Percentiles rank a stretch among this genome's conserved stretches.
Conservation (phyloP, 2,888 invertebrate species). For the Parnassius mnemosyne region DNA sequence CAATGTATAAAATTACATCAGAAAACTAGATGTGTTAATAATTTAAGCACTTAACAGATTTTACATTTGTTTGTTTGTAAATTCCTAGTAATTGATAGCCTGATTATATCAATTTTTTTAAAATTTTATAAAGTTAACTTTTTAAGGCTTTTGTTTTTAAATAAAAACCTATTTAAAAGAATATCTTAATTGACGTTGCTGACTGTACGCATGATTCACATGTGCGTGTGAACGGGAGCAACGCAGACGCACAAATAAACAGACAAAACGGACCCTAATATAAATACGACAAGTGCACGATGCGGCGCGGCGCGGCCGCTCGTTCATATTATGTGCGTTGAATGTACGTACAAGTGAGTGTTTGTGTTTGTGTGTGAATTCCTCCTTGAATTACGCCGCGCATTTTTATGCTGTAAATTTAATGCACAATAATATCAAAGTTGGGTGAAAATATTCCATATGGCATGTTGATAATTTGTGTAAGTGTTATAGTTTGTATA, state of each 20-base stretch:
- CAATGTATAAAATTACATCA: too few species aligned
- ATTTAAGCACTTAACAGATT: too few species aligned
- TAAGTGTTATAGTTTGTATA: too few species aligned
- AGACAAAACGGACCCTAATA: conserved; percentile 32
- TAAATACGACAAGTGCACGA: conserved; percentile 30
- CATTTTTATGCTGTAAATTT: background rate
- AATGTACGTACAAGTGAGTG: background rate
- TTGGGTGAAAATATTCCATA: too few species aligned
- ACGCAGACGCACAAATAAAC: conserved; percentile 50
- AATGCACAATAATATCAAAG: too few species aligned
- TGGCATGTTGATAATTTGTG: too few species aligned
- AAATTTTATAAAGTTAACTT: too few species aligned
- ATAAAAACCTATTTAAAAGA: background rate
- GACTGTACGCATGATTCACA: conserved; percentile 37
- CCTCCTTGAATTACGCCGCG: conserved; percentile 6
- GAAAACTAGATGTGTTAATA: too few species aligned
- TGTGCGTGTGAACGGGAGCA: conserved; percentile 54
- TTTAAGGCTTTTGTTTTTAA: too few species aligned
- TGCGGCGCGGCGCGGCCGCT: conserved; percentile 3
- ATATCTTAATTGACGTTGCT: conserved; percentile 34
- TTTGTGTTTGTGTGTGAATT: conserved; percentile 4
- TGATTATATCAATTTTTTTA: too few species aligned
- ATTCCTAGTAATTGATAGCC: too few species aligned
- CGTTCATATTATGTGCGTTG: conserved; percentile 8
- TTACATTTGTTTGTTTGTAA: too few species aligned